Evolutionary conservation across 2,113 vertebrate species (phyloP).

Genomic region (Aldabrachelys gigantea): DNA sequence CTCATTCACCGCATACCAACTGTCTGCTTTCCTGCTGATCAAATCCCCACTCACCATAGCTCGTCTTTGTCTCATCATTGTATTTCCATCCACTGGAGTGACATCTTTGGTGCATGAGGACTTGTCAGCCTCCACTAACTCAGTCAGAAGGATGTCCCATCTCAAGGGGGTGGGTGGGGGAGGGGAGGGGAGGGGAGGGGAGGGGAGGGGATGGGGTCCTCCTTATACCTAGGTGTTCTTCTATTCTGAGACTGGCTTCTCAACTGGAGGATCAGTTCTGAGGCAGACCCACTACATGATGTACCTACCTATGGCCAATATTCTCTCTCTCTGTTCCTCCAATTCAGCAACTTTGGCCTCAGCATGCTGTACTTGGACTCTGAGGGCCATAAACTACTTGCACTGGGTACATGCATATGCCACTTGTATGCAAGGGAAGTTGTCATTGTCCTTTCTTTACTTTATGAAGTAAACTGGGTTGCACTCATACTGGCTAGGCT

Average conservation of each 20-base stretch:
- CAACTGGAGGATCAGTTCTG: neutral
- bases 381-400: rapidly evolving
- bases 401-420: neutral
- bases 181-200: neutral
- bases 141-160: neutral
- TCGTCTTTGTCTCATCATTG: neutral
- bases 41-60: neutral
- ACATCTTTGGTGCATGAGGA: neutral
- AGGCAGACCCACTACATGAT: neutral
- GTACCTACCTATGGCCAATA: rapidly evolving
- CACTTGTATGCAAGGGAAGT: neutral
- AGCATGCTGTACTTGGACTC: rapidly evolving
- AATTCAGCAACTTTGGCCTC: rapidly evolving
- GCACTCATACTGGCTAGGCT: rapidly evolving
- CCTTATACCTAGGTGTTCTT: neutral
- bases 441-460: neutral
- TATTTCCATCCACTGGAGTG: neutral
- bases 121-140: neutral
- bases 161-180: too few species aligned
- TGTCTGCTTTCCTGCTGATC: neutral
- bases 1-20: neutral
- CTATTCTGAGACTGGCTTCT: neutral
- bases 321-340: rapidly evolving
- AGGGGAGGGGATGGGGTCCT: neutral
- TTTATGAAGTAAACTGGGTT: neutral